Evolutionary conservation across 2,888 invertebrate species (phyloP).

Genomic region (Spodoptera picta): DNA sequence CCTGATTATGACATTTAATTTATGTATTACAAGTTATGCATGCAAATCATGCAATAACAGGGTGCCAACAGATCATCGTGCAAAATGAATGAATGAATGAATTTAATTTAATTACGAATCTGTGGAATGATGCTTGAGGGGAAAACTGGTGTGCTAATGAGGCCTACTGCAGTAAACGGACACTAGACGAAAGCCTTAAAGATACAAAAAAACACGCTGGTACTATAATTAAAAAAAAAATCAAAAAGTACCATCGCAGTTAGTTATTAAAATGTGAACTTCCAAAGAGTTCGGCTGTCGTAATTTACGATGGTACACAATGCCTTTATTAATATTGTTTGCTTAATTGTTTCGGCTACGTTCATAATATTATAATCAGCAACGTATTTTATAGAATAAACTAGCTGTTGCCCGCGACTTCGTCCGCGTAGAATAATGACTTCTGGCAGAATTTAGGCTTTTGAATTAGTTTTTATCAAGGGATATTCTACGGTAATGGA

Average conservation of each 20-base stretch:
- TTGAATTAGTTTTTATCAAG: too few relatives aligned
- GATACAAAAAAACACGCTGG: slow-evolving; percentile 51
- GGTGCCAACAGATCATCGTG: slow-evolving; percentile 25
- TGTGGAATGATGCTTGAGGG: slow-evolving; percentile 38
- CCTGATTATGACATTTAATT: slow-evolving; percentile 7
- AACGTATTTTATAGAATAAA: slow-evolving; percentile 3
- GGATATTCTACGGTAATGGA: too few relatives aligned
- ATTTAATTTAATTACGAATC: slow-evolving; percentile 50
- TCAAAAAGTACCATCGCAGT: slow-evolving; percentile 25
- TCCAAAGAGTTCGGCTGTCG: slow-evolving; percentile 16
- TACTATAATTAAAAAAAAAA: slow-evolving; percentile 46
- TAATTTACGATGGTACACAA: slow-evolving; percentile 43
- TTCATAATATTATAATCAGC: slow-evolving; percentile 23
- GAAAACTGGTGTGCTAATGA: slow-evolving; percentile 53
- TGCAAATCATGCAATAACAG: slow-evolving; percentile 9
- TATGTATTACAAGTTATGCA: slow-evolving; percentile 20
- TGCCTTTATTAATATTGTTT: slow-evolving; percentile 42
- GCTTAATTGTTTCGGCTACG: slow-evolving; percentile 33
- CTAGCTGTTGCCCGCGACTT: too few relatives aligned
- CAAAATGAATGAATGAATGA: slow-evolving; percentile 29
- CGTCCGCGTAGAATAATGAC: too few relatives aligned
- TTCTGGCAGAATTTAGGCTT: too few relatives aligned
- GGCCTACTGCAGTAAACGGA: slow-evolving; percentile 21
- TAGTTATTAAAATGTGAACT: slow-evolving; percentile 38
- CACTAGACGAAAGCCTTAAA: slow-evolving; percentile 39